A percentile compares a stretch with the other conserved stretches of the same genome.
Conservation (phyloP, 2,113 vertebrate species). For the Rana temporaria region DNA sequence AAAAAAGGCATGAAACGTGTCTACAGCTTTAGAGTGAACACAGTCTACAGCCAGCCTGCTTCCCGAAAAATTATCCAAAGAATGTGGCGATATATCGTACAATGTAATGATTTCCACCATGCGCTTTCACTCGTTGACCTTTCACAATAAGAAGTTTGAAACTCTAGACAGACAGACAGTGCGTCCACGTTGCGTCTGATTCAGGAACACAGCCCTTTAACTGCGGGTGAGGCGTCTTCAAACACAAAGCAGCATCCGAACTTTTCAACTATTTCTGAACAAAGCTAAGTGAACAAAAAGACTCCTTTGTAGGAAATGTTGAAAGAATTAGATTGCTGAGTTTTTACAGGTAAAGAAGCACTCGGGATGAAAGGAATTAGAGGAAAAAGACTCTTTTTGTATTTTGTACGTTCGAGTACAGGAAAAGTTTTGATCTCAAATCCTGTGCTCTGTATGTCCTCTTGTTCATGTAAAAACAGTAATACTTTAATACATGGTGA, state of each 20-base stretch:
- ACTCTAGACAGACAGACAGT: background rate
- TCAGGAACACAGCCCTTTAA: conserved; percentile 63
- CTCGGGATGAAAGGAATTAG: conserved; percentile 26
- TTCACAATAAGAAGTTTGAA: background rate
- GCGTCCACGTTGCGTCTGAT: background rate
- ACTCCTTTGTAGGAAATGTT: conserved; percentile 24
- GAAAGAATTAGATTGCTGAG: conserved; percentile 39
- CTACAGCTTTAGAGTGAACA: background rate
- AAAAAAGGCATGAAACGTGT: background rate
- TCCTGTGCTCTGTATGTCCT: conserved; percentile 6
- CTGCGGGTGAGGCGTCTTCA: conserved; percentile 61
- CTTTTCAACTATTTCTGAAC: conserved; percentile 70
- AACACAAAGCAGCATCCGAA: conserved; percentile 65
- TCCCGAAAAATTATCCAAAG: conserved; percentile 25
- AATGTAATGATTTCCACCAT: conserved; percentile 12
- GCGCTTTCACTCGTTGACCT: conserved; percentile 28
- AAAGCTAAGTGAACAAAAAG: conserved; percentile 60
- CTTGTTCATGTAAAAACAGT: background rate
- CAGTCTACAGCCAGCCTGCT: conserved; percentile 8
- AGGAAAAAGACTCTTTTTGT: conserved; percentile 1
- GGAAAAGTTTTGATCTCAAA: conserved; percentile 33
- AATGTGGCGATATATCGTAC: conserved; percentile 4
- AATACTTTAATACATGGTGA: too few relatives aligned
- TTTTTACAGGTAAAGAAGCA: conserved; percentile 28
- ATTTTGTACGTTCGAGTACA: conserved; percentile 1